Conservation (phyloP, 2,113 vertebrate species). For the Rattus norvegicus region DNA sequence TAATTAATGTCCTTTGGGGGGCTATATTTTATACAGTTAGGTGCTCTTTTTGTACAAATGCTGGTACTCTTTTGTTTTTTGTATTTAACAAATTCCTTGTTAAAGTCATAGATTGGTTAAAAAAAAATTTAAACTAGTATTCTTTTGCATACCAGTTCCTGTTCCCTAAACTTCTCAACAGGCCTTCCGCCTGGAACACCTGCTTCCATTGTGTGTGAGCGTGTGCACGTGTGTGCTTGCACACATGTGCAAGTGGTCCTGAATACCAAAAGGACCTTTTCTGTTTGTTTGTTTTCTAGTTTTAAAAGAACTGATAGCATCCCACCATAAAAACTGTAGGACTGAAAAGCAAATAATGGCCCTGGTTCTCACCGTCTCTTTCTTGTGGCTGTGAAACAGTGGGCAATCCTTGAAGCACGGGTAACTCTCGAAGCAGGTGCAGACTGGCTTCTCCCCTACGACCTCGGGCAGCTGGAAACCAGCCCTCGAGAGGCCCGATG, state of each 20-base stretch:
- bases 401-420: slow-evolving; percentile 11
- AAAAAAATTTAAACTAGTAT: background rate
- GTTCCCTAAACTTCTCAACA: slow-evolving; percentile 27
- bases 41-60: background rate
- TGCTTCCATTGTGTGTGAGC: background rate
- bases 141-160: slow-evolving; percentile 36
- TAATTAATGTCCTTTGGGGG: slow-evolving; percentile 10
- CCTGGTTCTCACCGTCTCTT: background rate
- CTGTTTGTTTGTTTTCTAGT: background rate
- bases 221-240: background rate
- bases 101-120: slow-evolving; percentile 34
- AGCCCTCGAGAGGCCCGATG: background rate
- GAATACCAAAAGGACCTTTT: background rate
- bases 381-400: slow-evolving; percentile 7
- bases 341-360: slow-evolving; percentile 19
- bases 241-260: background rate
- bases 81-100: slow-evolving; percentile 54
- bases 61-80: slow-evolving; percentile 36
- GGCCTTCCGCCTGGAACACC: slow-evolving; percentile 43
- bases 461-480: background rate
- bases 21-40: slow-evolving; percentile 27
- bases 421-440: background rate
- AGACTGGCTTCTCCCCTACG: slow-evolving; percentile 33
- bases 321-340: slow-evolving; percentile 36
- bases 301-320: background rate